A percentile compares a stretch with the other conserved stretches of the same genome.
These are phyloP conservation scores for Pristionchus pacificus DNA, from an alignment of 1,140 invertebrate genomes.

Conservation along the genomic window DNA sequence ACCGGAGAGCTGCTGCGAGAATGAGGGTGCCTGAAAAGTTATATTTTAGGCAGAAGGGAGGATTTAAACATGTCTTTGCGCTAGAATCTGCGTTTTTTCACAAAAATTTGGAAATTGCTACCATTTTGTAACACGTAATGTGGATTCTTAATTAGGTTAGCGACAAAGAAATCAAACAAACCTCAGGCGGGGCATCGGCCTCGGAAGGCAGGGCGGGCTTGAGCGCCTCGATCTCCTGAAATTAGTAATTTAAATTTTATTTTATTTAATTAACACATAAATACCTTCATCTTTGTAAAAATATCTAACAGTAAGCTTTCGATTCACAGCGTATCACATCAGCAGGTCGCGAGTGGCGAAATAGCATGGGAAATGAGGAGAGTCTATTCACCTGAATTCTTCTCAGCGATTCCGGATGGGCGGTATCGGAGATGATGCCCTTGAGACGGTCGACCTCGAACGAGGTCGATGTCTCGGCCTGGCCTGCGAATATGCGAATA, in stretches of 20 bases:
- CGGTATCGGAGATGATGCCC: constrained; percentile 82
- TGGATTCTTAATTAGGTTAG: too few relatives aligned
- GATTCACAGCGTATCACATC: too few relatives aligned
- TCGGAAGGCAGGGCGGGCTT: constrained; percentile 60
- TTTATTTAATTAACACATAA: not conserved
- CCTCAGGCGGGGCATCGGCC: constrained; percentile 43
- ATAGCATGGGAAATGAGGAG: too few relatives aligned
- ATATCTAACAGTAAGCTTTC: too few relatives aligned
- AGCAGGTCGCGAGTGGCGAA: too few relatives aligned
- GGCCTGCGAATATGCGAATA: constrained; percentile 77
- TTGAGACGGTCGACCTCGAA: constrained; percentile 60
- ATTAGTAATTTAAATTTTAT: not conserved
- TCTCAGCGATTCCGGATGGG: constrained; percentile 88
- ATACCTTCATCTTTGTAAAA: constrained; percentile 5
- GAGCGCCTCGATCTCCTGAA: constrained; percentile 73
- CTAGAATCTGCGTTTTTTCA: too few relatives aligned
- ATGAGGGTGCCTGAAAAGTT: constrained; percentile 48
- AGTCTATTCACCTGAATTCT: constrained; percentile 83
- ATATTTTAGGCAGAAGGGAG: too few relatives aligned
- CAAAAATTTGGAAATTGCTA: too few relatives aligned
- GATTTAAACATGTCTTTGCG: too few relatives aligned
- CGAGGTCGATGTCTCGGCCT: constrained; percentile 75
- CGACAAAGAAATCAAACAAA: too few relatives aligned
- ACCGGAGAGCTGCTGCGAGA: constrained; percentile 49
- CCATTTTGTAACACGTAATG: too few relatives aligned